A percentile compares a stretch with the other conserved stretches of the same genome.
phyloP scores from a whole-genome alignment of 2,797 vertebrate genomes.

The Girardinus metallicus region DNA sequence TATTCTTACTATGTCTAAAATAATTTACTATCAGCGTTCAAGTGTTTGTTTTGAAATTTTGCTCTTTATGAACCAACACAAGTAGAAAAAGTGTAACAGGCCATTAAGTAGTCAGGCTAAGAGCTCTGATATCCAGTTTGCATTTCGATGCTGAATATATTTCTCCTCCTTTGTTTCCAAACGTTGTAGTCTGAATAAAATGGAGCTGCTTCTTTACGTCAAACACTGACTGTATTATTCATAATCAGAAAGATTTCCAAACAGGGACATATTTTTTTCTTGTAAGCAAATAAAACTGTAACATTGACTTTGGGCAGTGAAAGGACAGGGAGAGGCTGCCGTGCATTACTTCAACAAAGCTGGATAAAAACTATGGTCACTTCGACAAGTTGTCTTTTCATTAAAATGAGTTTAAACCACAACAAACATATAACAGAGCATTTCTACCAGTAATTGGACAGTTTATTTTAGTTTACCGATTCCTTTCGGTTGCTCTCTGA shows the following conservation, averaged over 20 bases:
- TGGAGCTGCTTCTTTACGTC: background rate
- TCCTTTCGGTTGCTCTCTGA: constrained; percentile 27
- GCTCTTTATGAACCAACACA: background rate
- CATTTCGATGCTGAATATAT: background rate
- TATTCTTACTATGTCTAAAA: background rate
- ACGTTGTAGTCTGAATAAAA: background rate
- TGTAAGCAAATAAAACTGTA: background rate
- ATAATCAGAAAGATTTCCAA: background rate
- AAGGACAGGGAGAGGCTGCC: background rate
- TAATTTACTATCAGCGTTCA: background rate
- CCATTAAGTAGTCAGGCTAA: background rate
- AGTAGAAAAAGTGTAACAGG: background rate
- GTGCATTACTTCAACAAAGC: background rate
- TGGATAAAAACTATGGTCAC: background rate
- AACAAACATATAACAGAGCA: background rate
- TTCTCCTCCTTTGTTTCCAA: background rate
- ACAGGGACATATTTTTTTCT: background rate
- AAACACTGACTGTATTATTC: background rate
- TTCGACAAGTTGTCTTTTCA: background rate
- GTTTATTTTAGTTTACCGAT: constrained; percentile 12
- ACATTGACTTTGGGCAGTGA: background rate
- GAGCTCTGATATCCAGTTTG: background rate
- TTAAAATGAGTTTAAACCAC: background rate
- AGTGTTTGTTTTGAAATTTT: background rate
- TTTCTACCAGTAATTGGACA: background rate